Evolutionary conservation across 2,888 invertebrate species (phyloP).

Genomic region (Brachyptera putata): DNA sequence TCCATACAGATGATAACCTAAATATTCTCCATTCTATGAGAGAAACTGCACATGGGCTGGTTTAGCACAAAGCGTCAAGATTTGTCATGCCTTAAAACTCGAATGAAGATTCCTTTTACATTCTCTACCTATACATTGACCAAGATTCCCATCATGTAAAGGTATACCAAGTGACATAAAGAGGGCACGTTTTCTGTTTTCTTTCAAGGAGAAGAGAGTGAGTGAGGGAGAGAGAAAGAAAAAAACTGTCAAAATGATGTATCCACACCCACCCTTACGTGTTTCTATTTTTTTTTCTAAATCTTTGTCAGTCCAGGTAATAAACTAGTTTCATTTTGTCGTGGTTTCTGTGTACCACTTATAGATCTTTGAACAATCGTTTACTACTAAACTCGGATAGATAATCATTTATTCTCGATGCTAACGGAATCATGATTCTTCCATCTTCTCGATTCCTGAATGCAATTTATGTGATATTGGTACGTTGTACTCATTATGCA

Average conservation of each 20-base stretch:
- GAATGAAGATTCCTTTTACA: not conserved
- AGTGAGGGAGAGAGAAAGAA: not conserved
- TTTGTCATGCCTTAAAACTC: not conserved
- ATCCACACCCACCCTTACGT: not conserved
- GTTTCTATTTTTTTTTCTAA: too few species aligned
- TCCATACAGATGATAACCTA: too few species aligned
- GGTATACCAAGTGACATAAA: not conserved
- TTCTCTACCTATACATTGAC: not conserved
- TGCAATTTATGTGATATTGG: slow-evolving; percentile 15
- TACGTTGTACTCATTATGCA: too few species aligned
- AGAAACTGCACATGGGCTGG: not conserved
- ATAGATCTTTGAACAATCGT: not conserved
- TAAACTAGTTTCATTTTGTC: not conserved
- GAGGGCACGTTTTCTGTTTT: not conserved
- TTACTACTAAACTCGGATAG: not conserved
- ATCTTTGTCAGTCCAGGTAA: not conserved
- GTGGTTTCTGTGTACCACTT: not conserved
- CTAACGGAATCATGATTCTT: not conserved
- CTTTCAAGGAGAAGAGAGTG: too few species aligned
- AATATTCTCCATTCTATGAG: too few species aligned
- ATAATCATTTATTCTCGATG: not conserved
- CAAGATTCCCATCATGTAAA: not conserved
- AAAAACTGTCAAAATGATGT: not conserved
- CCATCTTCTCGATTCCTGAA: too few species aligned
- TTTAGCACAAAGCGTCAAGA: not conserved